phyloP scores from a whole-genome alignment of 1,140 invertebrate genomes.

The Chrysomallon squamiferum region DNA sequence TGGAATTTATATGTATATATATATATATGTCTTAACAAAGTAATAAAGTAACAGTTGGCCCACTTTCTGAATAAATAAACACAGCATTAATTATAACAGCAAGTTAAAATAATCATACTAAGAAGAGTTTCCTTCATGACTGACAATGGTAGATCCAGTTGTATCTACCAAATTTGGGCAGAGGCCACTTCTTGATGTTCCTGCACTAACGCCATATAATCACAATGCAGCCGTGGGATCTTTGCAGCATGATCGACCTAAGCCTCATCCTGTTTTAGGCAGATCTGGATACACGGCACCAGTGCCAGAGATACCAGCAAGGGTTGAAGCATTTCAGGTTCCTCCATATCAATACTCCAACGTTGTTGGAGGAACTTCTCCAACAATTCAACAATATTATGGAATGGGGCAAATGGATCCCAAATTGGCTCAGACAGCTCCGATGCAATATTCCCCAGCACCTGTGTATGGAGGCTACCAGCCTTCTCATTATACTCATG shows the following conservation, averaged over 20 bases:
- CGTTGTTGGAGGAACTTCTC: not conserved
- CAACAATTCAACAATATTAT: not conserved
- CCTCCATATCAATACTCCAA: not conserved
- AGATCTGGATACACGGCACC: not conserved
- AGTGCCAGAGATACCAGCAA: not conserved
- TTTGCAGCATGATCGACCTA: conserved; percentile 3
- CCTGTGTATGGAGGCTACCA: not conserved
- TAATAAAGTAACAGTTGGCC: no score
- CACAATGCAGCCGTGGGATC: conserved; percentile 9
- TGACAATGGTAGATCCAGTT: conserved; percentile 27
- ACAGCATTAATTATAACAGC: no score
- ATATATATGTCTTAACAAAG: no score
- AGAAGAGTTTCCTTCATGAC: no score
- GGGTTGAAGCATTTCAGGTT: not conserved
- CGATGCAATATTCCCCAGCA: not conserved
- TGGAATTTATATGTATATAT: no score
- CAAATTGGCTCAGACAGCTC: not conserved
- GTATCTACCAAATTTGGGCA: conserved; percentile 26
- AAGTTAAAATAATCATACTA: no score
- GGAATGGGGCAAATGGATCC: not conserved
- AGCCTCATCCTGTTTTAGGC: not conserved
- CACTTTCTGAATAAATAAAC: no score
- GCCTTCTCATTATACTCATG: not conserved
- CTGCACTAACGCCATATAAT: conserved; percentile 12
- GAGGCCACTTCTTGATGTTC: conserved; percentile 26